Conservation (phyloP, 2,797 vertebrate genomes). For the Pteronotus mesoamericanus region DNA sequence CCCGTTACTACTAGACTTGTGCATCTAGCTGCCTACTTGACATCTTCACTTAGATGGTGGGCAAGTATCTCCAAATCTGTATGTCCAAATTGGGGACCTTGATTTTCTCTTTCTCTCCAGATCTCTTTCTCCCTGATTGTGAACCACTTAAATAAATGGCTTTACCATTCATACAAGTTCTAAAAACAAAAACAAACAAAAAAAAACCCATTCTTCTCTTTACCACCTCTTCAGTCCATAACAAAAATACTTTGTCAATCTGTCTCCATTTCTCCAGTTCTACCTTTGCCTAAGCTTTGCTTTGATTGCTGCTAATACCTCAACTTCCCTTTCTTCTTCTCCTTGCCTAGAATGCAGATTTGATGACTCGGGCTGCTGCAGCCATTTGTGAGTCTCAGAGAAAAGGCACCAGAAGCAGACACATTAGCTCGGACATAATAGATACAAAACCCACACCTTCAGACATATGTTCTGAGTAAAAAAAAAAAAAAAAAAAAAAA, state of each 20-base stretch:
- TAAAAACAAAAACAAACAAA: neutral
- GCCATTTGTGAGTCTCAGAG: neutral
- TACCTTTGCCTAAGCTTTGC: neutral
- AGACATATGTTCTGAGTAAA: neutral
- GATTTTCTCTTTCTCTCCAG: neutral
- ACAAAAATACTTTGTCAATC: neutral
- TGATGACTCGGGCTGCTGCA: neutral
- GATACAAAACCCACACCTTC: neutral
- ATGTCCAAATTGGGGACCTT: neutral
- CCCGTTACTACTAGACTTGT: neutral
- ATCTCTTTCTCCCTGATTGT: constrained; percentile 14
- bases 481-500: too few species aligned
- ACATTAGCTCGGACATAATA: neutral
- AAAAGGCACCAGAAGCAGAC: neutral
- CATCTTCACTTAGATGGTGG: neutral
- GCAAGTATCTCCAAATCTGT: neutral
- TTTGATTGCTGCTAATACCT: neutral
- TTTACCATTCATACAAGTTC: neutral
- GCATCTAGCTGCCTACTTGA: neutral
- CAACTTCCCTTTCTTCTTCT: neutral
- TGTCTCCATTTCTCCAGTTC: neutral
- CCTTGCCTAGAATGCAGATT: neutral
- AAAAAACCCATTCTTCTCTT: neutral
- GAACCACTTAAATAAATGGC: neutral
- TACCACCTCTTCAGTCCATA: neutral